Conservation (phyloP, 2,797 vertebrate genomes). For the Pseudochirops cupreus region DNA sequence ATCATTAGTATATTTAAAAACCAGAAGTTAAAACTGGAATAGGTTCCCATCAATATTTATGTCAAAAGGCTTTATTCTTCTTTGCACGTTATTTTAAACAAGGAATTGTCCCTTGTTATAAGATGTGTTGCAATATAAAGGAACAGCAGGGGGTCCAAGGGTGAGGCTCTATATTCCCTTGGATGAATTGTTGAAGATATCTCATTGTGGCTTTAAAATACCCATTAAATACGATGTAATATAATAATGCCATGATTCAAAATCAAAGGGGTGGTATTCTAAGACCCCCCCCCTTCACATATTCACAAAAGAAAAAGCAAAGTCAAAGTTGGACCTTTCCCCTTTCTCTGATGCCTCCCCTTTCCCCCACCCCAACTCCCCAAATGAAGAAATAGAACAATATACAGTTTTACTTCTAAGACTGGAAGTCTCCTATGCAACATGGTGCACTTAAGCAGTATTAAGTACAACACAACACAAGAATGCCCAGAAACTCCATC, state of each 20-base stretch:
- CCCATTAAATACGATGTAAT: slow-evolving; percentile 2
- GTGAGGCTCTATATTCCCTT: slow-evolving; percentile 59
- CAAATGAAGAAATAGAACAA: not conserved
- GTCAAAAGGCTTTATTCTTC: not conserved
- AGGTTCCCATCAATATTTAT: not conserved
- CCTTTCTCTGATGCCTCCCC: not conserved
- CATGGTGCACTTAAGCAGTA: rapidly evolving
- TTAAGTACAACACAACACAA: not conserved
- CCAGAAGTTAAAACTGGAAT: not conserved
- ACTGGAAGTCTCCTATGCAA: slow-evolving; percentile 19
- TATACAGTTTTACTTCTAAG: not conserved
- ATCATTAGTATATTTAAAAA: slow-evolving; percentile 38
- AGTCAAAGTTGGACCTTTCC: not conserved
- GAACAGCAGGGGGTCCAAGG: slow-evolving; percentile 16
- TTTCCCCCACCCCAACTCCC: not conserved
- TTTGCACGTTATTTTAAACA: not conserved
- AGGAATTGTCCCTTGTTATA: not conserved
- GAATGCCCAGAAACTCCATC: not conserved
- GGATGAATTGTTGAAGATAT: slow-evolving; percentile 14
- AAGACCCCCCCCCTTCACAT: not conserved
- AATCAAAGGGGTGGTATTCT: slow-evolving; percentile 42
- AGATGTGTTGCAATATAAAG: not conserved
- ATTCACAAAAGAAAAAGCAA: slow-evolving; percentile 1
- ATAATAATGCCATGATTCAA: slow-evolving; percentile 23
- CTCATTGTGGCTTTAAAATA: slow-evolving; percentile 37